A percentile compares a stretch with the other conserved stretches of the same genome.
Conservation (phyloP, 2,797 vertebrate species). For the Eulemur coronatus region DNA sequence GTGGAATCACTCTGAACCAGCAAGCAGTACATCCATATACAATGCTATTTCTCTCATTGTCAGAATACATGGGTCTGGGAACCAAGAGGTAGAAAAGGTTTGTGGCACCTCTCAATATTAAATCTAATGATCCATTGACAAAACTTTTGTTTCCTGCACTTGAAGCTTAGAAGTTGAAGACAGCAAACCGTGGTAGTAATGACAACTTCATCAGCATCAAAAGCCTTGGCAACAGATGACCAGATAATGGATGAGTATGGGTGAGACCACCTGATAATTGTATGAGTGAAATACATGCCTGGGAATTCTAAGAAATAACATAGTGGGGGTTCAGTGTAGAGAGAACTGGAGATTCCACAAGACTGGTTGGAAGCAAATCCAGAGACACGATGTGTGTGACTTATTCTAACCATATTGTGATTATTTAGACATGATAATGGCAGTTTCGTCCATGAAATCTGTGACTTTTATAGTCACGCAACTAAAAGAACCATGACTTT, state of each 20-base stretch:
- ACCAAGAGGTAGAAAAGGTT: neutral
- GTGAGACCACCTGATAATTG: neutral
- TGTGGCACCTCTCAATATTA: neutral
- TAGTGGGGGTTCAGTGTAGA: neutral
- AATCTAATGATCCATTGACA: neutral
- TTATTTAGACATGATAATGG: neutral
- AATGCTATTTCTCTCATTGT: neutral
- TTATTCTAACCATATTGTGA: neutral
- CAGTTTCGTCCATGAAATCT: neutral
- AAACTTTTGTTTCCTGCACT: neutral
- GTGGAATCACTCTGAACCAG: neutral
- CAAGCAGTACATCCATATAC: neutral
- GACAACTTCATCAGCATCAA: neutral
- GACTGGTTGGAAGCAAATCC: neutral
- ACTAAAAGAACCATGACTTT: neutral
- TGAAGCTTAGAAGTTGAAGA: constrained; percentile 1
- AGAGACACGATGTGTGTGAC: neutral
- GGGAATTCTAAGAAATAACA: neutral
- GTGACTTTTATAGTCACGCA: neutral
- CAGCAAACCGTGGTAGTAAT: neutral
- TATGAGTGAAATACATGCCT: neutral
- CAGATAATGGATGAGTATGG: neutral
- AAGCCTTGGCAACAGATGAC: neutral
- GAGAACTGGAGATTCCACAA: neutral
- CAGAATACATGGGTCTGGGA: neutral